These are phyloP conservation scores for Netelia melanura DNA, from an alignment of 2,888 invertebrate genomes.

Conservation along the genomic window DNA sequence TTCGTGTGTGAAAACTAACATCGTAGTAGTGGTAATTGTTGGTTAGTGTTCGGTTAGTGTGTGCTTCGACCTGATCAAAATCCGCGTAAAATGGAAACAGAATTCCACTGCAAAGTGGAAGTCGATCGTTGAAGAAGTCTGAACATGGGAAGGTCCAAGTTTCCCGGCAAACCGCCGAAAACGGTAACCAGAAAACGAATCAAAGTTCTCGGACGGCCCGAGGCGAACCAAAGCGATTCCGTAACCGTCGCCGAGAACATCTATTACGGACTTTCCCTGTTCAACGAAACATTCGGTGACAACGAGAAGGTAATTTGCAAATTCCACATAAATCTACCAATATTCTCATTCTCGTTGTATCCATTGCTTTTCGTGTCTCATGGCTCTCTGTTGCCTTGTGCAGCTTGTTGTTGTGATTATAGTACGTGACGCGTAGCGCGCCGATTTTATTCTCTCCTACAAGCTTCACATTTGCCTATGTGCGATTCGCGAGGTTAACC, in stretches of 20 bases:
- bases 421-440: conserved; percentile 75
- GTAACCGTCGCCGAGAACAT: conserved; percentile 85
- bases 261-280: conserved; percentile 84
- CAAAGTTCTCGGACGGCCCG: conserved; percentile 90
- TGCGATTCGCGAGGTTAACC: conserved; percentile 35
- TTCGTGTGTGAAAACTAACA: conserved; percentile 30
- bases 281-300: conserved; percentile 83
- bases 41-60: conserved; percentile 76
- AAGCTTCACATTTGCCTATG: conserved; percentile 16
- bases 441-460: conserved; percentile 72
- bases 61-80: conserved; percentile 73
- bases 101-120: conserved; percentile 80
- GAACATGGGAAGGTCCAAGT: conserved; percentile 93
- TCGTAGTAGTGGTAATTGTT: conserved; percentile 68
- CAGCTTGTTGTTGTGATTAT: conserved; percentile 68
- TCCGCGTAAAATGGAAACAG: conserved; percentile 80
- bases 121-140: conserved; percentile 86
- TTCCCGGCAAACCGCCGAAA: conserved; percentile 95
- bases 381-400: conserved; percentile 52
- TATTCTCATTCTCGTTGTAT: conserved; percentile 19
- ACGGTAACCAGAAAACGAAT: conserved; percentile 94
- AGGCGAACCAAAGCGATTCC: conserved; percentile 85
- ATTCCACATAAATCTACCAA: conserved; percentile 7
- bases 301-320: conserved; percentile 82
- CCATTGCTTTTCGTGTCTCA: background rate